phyloP scores from a whole-genome alignment of 2,113 vertebrate species.

The Bucco capensis region DNA sequence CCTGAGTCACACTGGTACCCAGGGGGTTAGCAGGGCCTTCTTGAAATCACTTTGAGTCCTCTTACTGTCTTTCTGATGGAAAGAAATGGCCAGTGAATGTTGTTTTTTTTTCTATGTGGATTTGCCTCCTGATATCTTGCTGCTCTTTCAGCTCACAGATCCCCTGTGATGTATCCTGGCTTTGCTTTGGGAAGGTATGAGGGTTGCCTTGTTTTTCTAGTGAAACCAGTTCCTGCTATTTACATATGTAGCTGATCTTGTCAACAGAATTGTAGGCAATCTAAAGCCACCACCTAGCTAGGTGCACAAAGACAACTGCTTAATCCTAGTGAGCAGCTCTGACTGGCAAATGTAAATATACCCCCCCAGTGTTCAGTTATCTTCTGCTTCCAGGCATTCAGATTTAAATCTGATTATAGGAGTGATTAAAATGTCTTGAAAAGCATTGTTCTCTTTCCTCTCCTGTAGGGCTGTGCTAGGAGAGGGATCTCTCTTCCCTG shows the following conservation, averaged over 20 bases:
- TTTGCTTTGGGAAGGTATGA: neutral
- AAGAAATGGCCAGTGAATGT: neutral
- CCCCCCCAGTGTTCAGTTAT: neutral
- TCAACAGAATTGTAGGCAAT: neutral
- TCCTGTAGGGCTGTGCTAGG: neutral
- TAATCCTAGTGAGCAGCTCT: neutral
- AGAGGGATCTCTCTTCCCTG: neutral
- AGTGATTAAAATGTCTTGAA: neutral
- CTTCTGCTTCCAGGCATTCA: neutral
- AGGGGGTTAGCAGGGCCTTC: neutral
- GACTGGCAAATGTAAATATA: neutral
- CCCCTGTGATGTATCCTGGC: neutral
- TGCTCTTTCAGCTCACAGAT: neutral
- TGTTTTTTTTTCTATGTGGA: neutral
- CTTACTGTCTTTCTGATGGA: neutral
- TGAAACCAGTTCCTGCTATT: constrained; percentile 42
- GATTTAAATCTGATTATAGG: neutral
- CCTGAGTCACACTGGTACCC: neutral
- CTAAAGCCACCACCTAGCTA: neutral
- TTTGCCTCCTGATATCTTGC: neutral
- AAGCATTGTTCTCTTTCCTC: neutral
- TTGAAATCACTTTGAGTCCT: neutral
- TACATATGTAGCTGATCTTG: neutral
- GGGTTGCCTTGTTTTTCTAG: neutral
- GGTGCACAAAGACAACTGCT: neutral